A percentile compares a stretch with the other conserved stretches of the same genome.
phyloP scores from a whole-genome alignment of 2,888 invertebrate genomes.

The Priocnemis perturbator region DNA sequence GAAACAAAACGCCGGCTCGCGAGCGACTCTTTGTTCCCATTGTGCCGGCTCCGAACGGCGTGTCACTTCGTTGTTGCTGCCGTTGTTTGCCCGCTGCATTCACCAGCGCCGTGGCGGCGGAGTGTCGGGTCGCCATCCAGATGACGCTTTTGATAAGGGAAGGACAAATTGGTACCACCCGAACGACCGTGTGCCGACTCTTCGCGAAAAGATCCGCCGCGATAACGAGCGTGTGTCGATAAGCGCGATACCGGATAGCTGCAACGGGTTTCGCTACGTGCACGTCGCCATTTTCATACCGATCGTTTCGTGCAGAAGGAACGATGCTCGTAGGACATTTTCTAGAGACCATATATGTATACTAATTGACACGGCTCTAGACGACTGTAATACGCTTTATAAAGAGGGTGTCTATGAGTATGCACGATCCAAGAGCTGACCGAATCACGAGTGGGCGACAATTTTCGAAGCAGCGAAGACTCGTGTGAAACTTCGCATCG shows the following conservation, averaged over 20 bases:
- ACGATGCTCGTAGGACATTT: too few species aligned
- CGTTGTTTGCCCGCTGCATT: constrained; percentile 53
- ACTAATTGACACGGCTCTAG: too few species aligned
- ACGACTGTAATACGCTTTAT: too few species aligned
- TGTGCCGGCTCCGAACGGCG: constrained; percentile 58
- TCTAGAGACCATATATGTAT: too few species aligned
- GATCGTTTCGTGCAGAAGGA: too few species aligned
- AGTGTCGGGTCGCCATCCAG: constrained; percentile 74
- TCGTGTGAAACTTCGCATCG: too few species aligned
- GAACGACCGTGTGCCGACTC: constrained; percentile 66
- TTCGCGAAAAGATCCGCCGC: constrained; percentile 64
- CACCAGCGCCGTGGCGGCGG: constrained; percentile 48
- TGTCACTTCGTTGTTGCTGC: constrained; percentile 70
- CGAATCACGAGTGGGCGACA: too few species aligned
- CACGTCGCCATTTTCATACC: too few species aligned
- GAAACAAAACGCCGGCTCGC: constrained; percentile 71
- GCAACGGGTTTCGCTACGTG: too few species aligned
- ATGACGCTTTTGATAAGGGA: constrained; percentile 72
- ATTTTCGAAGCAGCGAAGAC: too few species aligned
- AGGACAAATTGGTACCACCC: constrained; percentile 75
- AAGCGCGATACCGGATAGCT: constrained; percentile 55
- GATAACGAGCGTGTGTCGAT: constrained; percentile 70
- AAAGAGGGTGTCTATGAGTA: too few species aligned
- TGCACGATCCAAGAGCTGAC: too few species aligned
- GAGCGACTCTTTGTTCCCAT: constrained; percentile 71